Evolutionary conservation across 1,140 invertebrate species (phyloP), one percentile per base, ranked within the genome.

Genomic region (Araneus ventricosus): DNA sequence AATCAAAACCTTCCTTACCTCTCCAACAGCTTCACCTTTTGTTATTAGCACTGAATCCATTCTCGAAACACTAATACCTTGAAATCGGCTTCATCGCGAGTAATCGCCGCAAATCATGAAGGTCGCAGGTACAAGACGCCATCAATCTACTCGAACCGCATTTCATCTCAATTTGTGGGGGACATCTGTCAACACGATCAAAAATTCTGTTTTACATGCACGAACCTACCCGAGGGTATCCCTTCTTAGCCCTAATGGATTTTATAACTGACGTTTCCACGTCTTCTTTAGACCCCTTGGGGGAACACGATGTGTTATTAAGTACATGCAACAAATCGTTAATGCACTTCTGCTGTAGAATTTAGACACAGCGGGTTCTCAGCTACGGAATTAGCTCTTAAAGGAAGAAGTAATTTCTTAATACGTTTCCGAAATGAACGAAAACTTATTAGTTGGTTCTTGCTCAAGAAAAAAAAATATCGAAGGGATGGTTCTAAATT

Each of bases 191-290:
- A 87, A 87, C 85, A 37, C 57, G 52, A 87, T 63, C 30, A 59
- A 61, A 87, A 87, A 87, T 63, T 87, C 85, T 87, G 57, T 87
- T 87, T 87, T 87, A 63, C 85, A 87, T 87, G 85, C 85, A 87
- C 85, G 85, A 82, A 82, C 22, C 27, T 41, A 45, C 80, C 80
- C 41, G 20, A 41, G 37, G 80, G 52, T 61, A 5, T 84, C 59
- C 27, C 85, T 61, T 57, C 30, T 17, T 39, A 57, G 24, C 52
- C 85, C 57, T 87, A 87, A 87, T 87, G 85, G 85, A 87, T 87
- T 87, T 63, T 30, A 63, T 63, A 87, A 87, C 59, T 87, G 85
- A 87, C 85, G 24, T 87, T 87, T 87, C 45, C 39, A 52, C 41
- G 39, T 7, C 34, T 52, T 37, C 41, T 14, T 10, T 57, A 10